These are phyloP conservation scores for Stylophora pistillata DNA, from an alignment of 64 coral and sea anemone species.

Conservation along the genomic window DNA sequence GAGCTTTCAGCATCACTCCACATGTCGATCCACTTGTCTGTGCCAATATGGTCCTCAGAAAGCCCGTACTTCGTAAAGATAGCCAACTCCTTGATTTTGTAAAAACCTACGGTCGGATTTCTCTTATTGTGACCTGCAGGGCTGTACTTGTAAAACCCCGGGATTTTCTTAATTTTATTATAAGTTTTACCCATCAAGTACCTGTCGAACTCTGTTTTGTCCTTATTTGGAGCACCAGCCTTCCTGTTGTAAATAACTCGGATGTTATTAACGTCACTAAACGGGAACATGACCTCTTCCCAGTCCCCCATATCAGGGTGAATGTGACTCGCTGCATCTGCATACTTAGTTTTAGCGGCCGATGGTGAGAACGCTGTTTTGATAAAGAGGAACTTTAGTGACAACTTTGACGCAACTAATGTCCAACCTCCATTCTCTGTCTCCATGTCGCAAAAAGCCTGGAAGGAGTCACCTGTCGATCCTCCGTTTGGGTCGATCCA, in stretches of 20 bases:
- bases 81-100: conserved; percentile 25
- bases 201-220: conserved; percentile 53
- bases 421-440: conserved; percentile 86
- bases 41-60: neutral
- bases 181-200: conserved; percentile 54
- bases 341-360: conserved; percentile 32
- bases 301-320: conserved; percentile 63
- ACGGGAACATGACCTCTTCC: conserved; percentile 71
- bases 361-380: conserved; percentile 35
- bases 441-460: conserved; percentile 77
- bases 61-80: conserved; percentile 5
- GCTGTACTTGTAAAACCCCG: conserved; percentile 76
- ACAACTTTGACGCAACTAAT: conserved; percentile 68
- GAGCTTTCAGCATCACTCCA: conserved; percentile 16
- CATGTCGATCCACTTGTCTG: conserved; percentile 72
- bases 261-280: conserved; percentile 47
- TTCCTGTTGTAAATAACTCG: conserved; percentile 71
- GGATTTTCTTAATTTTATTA: neutral
- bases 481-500: conserved; percentile 82
- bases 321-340: conserved; percentile 72
- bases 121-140: conserved; percentile 27
- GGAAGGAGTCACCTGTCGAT: conserved; percentile 68
- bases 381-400: conserved; percentile 29
- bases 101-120: conserved; percentile 18
- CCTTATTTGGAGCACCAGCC: neutral